phyloP scores from a whole-genome alignment of 2,797 vertebrate genomes.

The Chaetodon trifasciatus region DNA sequence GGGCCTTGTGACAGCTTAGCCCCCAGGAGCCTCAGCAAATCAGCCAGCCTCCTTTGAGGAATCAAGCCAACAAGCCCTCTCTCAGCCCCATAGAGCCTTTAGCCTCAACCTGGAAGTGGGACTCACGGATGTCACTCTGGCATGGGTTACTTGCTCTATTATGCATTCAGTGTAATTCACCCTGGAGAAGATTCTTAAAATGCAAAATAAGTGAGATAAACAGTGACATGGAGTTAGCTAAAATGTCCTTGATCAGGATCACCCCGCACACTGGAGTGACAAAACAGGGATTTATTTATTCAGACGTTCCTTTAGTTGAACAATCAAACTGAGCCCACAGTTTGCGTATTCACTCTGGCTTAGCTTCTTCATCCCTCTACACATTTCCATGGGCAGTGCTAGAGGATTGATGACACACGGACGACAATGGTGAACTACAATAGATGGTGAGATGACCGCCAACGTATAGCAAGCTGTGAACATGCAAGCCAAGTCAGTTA shows the following conservation, averaged over 20 bases:
- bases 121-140: neutral
- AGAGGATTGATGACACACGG: no score
- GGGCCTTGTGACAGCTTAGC: neutral
- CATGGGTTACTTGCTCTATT: neutral
- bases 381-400: neutral
- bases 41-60: neutral
- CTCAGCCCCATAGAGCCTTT: neutral
- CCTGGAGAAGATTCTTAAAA: neutral
- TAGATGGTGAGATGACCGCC: no score
- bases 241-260: neutral
- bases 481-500: no score
- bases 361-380: neutral
- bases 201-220: no score
- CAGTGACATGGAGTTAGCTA: no score
- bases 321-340: neutral
- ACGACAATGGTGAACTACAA: no score
- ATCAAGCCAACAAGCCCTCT: neutral
- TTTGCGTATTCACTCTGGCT: neutral
- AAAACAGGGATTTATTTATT: neutral
- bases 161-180: neutral
- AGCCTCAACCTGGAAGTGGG: neutral
- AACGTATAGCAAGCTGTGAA: no score
- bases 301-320: neutral
- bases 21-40: neutral
- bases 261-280: neutral